Base-by-base conservation (phyloP, 1,140 invertebrate species). In the Hypothenemus hampei region DNA sequence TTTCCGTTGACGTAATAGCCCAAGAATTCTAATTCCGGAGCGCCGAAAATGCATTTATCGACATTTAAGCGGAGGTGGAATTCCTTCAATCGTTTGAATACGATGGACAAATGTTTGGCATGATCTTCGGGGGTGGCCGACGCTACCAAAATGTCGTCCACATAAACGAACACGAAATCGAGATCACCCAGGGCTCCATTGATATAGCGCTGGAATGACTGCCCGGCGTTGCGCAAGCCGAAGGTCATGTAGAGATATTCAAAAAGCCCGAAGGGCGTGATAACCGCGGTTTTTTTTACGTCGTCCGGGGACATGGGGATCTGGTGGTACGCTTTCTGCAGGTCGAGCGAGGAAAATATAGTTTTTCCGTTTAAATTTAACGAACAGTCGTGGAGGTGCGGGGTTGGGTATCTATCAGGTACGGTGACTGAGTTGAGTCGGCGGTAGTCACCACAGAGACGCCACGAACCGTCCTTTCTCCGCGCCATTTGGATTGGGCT, bases 141-240 rank as follows among this genome's bases (percentile, higher is more conserved):
- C n/a, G n/a, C n/a, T n/a, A n/a, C n/a, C n/a, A n/a, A n/a, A n/a
- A n/a, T n/a, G n/a, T n/a, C n/a, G n/a, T n/a, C n/a, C n/a, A n/a
- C n/a, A n/a, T n/a, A n/a, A n/a, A n/a, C n/a, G n/a, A n/a, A n/a
- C n/a, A n/a, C n/a, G n/a, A n/a, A n/a, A n/a, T n/a, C 69, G 61
- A 72, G 16, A 5, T 5, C 16, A 15, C 6, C 20, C 4, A 22
- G 40, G 19, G 20, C 21, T 20, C 16, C 21, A 10, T 23, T 7
- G 3, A 23, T 43, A 16, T 13, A 31, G 10, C 26, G 10, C 3
- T 31, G 26, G 13, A 31, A 31, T 11, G 26, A 31, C 13, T 31
- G 26, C 1, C 8, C 26, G 10, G 26, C 26, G 3, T 31, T 31
- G 2, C 26, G 10, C 26, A 31, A 3, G 1, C 26, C 26, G 3